Base-by-base conservation (phyloP, 2,888 invertebrate genomes). In the Stegophylla sp. region DNA sequence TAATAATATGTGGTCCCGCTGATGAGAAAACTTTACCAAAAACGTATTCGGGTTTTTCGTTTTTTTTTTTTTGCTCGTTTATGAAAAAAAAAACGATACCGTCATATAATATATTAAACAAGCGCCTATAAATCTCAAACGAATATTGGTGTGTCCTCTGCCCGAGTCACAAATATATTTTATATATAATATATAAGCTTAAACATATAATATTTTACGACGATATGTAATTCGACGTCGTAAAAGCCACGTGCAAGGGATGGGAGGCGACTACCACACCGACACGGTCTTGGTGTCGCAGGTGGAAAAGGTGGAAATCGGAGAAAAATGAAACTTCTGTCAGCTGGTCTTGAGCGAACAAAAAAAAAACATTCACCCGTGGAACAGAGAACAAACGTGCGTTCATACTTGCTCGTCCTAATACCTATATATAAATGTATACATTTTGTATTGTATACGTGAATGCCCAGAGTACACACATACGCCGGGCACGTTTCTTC, bases 401-500 rank as follows among this genome's bases (percentile, higher is more conserved):
- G 15, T 12, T n/a, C 3, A 51, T 51, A 56, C 12, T 10, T 23
- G 10, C 12, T 12, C 23, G 9, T 20, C 56, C 1, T 9, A 12
- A 20, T 5, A 7, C 3, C 34, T 5, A 34, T 34, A 7, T 34
- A 34, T 34, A 34, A 34, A 34, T 34, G 34, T 34, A 34, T 34
- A 34, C 34, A 34, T n/a, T n/a, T n/a, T n/a, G n/a, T n/a, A n/a
- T n/a, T n/a, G n/a, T n/a, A n/a, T 34, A 34, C 34, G 34, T 34
- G 7, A 7, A 34, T 7, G 34, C 34, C 34, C 23, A 56, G 3
- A 56, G 34, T 20, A 12, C 20, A n/a, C 51, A 51, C 53, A 51
- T 53, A 23, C 34, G 41, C 23, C 41, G 41, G 41, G 71, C 72
- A 72, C 72, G 72, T 72, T 71, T 71, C 23, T 43, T 34, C 20